Conservation (phyloP, 2,113 vertebrate species). For the Phyllostomus hastatus region DNA sequence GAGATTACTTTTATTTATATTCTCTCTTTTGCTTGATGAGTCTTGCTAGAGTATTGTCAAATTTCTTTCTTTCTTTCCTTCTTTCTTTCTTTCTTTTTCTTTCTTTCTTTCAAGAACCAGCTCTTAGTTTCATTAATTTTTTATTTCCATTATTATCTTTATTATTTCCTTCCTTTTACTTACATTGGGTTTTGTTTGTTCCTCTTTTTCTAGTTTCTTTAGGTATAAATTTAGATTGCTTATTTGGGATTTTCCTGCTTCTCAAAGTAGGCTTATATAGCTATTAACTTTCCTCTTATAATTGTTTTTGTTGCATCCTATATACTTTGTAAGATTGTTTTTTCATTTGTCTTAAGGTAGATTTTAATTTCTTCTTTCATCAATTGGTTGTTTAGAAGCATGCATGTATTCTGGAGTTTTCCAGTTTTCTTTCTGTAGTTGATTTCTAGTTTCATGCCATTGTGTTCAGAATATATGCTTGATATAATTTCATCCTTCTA, state of each 20-base stretch:
- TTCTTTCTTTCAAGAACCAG: neutral
- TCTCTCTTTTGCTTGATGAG: neutral
- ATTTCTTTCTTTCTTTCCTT: neutral
- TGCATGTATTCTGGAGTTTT: neutral
- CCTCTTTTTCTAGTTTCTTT: neutral
- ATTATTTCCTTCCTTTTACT: neutral
- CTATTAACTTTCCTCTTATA: neutral
- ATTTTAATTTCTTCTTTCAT: neutral
- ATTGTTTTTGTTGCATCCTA: neutral
- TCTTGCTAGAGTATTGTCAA: neutral
- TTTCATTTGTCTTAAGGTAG: neutral
- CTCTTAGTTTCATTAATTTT: neutral
- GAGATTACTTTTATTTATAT: neutral
- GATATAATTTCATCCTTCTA: neutral
- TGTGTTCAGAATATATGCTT: neutral
- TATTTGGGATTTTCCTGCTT: neutral
- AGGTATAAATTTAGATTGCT: neutral
- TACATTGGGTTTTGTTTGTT: neutral
- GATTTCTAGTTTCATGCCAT: neutral
- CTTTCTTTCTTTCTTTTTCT: neutral
- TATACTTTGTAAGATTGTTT: neutral
- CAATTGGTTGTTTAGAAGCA: neutral
- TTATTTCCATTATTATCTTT: neutral
- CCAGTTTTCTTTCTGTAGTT: neutral
- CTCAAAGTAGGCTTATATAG: neutral